Base-by-base conservation (phyloP, 35 echinoderm and acorn worm species). In the Nesometra sesokonis region DNA sequence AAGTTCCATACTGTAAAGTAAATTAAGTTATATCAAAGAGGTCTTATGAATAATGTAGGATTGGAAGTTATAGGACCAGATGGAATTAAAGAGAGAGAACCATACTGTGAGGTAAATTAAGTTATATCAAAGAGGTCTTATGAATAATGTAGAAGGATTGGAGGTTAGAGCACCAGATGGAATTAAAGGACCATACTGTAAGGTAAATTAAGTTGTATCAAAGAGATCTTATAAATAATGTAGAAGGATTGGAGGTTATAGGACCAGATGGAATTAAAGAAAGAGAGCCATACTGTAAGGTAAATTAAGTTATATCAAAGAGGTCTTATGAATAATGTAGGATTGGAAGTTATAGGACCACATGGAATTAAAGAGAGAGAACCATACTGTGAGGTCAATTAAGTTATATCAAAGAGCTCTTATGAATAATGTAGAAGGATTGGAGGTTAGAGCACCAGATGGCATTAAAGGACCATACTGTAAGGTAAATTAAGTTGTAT, bases 101-200 rank as follows among this genome's bases (percentile, higher is more conserved):
- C 95, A 34, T 84, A 98, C 78, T 98, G 95, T 67, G 87, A 85
- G 87, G 95, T 98, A 89, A 84, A n/a, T n/a, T n/a, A n/a, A n/a
- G n/a, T n/a, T n/a, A n/a, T n/a, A n/a, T n/a, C n/a, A n/a, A n/a
- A n/a, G n/a, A n/a, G n/a, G n/a, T n/a, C n/a, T n/a, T n/a, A n/a
- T n/a, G n/a, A n/a, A n/a, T n/a, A n/a, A n/a, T n/a, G n/a, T n/a
- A n/a, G n/a, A n/a, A n/a, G n/a, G n/a, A n/a, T n/a, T n/a, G n/a
- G n/a, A n/a, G n/a, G n/a, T n/a, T n/a, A n/a, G n/a, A n/a, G n/a
- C n/a, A n/a, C n/a, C n/a, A n/a, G n/a, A n/a, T n/a, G n/a, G n/a
- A n/a, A n/a, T n/a, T n/a, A n/a, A n/a, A n/a, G n/a, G n/a, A n/a
- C n/a, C n/a, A n/a, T n/a, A n/a, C n/a, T n/a, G n/a, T n/a, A 33